A percentile compares a stretch with the other conserved stretches of the same genome.
Conservation (phyloP, 1,140 invertebrate species). For the Drosophila aff. region DNA sequence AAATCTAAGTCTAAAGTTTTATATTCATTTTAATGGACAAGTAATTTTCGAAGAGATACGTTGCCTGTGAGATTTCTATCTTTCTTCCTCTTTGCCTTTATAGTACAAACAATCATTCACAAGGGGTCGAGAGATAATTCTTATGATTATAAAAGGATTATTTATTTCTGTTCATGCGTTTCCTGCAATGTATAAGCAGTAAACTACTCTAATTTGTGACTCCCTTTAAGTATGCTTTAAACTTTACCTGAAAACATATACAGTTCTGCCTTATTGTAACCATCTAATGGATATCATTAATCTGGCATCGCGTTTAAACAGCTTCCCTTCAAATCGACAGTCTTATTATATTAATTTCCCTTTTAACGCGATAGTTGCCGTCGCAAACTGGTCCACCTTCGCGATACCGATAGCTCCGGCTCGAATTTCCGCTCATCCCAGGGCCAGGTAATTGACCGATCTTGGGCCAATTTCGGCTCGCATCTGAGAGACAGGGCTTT, state of each 20-base stretch:
- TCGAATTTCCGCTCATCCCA: conserved; percentile 13
- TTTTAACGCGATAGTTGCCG: conserved; percentile 3
- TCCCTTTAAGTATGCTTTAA: neutral
- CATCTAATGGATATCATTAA: conserved; percentile 11
- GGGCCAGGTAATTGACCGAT: conserved; percentile 33
- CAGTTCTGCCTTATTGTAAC: neutral
- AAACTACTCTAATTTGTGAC: too few species aligned
- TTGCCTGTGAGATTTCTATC: too few species aligned
- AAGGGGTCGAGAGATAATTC: too few species aligned
- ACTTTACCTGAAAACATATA: neutral
- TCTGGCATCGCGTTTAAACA: conserved; percentile 1
- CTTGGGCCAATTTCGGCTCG: conserved; percentile 52
- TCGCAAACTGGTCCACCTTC: conserved; percentile 1
- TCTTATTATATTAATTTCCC: conserved; percentile 5
- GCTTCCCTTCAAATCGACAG: neutral
- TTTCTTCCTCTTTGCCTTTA: too few species aligned
- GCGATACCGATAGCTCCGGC: neutral
- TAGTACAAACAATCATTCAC: too few species aligned
- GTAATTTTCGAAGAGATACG: too few species aligned
- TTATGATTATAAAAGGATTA: too few species aligned
- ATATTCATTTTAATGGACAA: too few species aligned
- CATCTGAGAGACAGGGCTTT: conserved; percentile 38
- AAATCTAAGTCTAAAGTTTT: neutral
- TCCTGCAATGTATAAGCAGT: too few species aligned
- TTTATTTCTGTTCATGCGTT: too few species aligned